Base-by-base conservation (phyloP, 2,888 invertebrate species). In the Poecilobothrus nobilitatus region DNA sequence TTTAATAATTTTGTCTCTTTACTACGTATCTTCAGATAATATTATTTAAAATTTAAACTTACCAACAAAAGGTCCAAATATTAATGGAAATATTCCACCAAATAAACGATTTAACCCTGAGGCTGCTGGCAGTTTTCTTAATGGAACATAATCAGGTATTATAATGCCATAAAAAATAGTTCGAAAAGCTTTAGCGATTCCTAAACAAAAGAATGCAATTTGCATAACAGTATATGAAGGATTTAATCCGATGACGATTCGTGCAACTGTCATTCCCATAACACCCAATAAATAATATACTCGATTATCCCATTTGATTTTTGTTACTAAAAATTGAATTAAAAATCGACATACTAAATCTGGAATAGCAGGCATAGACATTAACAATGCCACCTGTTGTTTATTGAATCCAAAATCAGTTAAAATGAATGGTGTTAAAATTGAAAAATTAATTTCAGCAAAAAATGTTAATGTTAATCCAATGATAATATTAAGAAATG, bases 101-200 rank as follows among this genome's bases (percentile, higher is more conserved):
- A 87, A 86, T 12, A 89, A 80, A 53, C 90, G 78, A 75, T 90
- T 90, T 65, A 91, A 81, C 0, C 90, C 90, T 0, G 88, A 85
- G 3, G 90, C 91, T 12, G 88, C 89, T 0, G 91, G 89, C 70
- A 91, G 76, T 69, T 88, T 86, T 71, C 87, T 86, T 15, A 91
- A 76, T 0, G 90, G 87, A 63, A 91, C 90, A 76, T 90, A 87
- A 0, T 86, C 86, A 2, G 90, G 90, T 74, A 91, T 89, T 12
- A 90, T 88, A 5, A 91, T 78, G 0, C 89, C 88, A 86, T 90
- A 89, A 75, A 90, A 90, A 8, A 91, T 88, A 5, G 90, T 90
- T 68, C 90, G 82, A 1, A 91, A 78, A 0, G 88, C 90, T 80
- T 90, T 91, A 27, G 88, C 89, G 70, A 88, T 85, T 0, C 91